A percentile compares a stretch with the other conserved stretches of the same genome.
phyloP scores from a whole-genome alignment of 2,797 vertebrate genomes.

The Cossypha caffra region DNA sequence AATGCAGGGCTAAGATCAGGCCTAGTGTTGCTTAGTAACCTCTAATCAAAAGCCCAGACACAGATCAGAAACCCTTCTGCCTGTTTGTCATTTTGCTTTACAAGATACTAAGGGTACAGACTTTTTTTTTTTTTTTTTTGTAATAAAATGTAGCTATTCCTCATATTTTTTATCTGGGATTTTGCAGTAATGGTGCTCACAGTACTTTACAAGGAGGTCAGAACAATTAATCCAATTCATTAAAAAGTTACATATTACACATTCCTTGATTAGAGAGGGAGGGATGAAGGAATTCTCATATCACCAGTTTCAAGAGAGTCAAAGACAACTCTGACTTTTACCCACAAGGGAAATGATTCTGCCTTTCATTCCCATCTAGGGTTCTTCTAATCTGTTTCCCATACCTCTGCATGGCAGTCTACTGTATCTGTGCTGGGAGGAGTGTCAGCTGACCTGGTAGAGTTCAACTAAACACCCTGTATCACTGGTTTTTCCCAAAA shows the following conservation, averaged over 20 bases:
- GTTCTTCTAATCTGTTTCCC: background rate
- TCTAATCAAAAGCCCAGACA: background rate
- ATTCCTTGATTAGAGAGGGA: background rate
- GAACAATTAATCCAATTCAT: background rate
- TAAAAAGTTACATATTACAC: background rate
- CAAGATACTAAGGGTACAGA: background rate
- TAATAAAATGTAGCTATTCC: background rate
- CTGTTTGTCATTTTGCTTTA: background rate
- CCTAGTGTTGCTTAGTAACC: slow-evolving; percentile 16
- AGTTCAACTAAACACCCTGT: background rate
- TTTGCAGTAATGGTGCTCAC: background rate
- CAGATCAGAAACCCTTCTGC: background rate
- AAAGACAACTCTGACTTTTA: background rate
- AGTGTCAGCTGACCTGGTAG: background rate
- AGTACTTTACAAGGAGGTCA: background rate
- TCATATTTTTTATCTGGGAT: background rate
- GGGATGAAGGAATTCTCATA: background rate
- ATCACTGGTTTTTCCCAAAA: background rate
- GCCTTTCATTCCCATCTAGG: background rate
- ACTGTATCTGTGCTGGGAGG: background rate
- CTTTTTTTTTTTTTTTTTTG: background rate
- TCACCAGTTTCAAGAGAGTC: background rate
- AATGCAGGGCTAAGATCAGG: background rate
- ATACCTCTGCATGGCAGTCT: background rate
- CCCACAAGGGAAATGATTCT: background rate